Evolutionary conservation across 1,140 invertebrate species (phyloP).

Genomic region (Phenacoccus solenopsis): DNA sequence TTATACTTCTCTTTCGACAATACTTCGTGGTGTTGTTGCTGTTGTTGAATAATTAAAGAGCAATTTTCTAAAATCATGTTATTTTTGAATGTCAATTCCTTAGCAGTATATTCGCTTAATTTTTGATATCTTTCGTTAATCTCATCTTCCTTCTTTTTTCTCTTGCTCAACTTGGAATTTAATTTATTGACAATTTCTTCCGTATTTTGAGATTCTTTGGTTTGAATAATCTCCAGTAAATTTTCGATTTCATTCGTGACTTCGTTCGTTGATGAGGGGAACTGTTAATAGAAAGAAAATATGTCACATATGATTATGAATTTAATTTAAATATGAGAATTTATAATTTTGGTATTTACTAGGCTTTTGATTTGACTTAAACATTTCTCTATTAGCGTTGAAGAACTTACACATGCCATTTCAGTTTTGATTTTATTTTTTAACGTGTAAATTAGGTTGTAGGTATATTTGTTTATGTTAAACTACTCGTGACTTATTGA

Average conservation of each 20-base stretch:
- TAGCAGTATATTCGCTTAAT: neutral
- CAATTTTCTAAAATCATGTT: neutral
- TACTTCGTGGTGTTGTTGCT: neutral
- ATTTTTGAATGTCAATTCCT: neutral
- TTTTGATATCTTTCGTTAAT: neutral
- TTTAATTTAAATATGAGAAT: no score
- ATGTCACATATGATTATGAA: neutral
- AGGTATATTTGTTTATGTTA: no score
- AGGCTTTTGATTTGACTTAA: neutral
- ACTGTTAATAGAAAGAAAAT: neutral
- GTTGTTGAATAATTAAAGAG: conserved; percentile 7
- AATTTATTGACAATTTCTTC: neutral
- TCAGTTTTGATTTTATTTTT: no score
- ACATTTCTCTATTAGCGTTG: neutral
- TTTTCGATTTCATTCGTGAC: neutral
- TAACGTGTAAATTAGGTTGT: no score
- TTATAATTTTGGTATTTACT: neutral
- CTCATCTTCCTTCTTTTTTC: neutral
- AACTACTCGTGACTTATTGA: no score
- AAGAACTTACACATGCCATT: neutral
- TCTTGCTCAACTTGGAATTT: neutral
- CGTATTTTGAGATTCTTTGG: neutral
- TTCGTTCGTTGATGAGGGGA: neutral
- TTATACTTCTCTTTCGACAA: neutral
- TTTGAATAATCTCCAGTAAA: neutral